Percentiles rank a stretch among this genome's conserved stretches.
Conservation (phyloP, 2,113 vertebrate genomes). For the Corvus hawaiiensis region DNA sequence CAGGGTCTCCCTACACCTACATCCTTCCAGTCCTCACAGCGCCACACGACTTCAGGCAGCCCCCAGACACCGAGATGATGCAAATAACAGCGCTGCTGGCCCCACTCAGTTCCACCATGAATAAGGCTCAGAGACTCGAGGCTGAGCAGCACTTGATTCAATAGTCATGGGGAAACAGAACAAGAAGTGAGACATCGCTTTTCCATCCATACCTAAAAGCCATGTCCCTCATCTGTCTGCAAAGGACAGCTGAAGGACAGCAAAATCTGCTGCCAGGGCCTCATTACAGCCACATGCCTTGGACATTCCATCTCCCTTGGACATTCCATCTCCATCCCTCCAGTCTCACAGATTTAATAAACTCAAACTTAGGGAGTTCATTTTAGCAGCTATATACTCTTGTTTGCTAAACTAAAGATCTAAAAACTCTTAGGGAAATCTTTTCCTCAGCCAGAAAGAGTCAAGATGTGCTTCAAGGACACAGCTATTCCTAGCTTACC, state of each 20-base stretch:
- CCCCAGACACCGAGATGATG: background rate
- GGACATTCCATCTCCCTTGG: background rate
- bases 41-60: background rate
- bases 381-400: background rate
- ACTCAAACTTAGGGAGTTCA: background rate
- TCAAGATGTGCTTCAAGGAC: background rate
- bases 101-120: background rate
- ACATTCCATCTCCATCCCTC: background rate
- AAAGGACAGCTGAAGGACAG: slow-evolving; percentile 16
- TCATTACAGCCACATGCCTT: background rate
- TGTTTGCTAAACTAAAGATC: background rate
- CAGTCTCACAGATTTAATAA: background rate
- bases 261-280: background rate
- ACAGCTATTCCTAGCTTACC: background rate
- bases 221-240: background rate
- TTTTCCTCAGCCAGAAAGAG: background rate
- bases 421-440: background rate
- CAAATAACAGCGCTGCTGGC: background rate
- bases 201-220: background rate
- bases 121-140: slow-evolving; percentile 1
- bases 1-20: background rate
- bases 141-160: background rate
- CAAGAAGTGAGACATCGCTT: background rate
- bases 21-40: background rate
- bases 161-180: background rate